A percentile compares a stretch with the other conserved stretches of the same genome.
phyloP scores from a whole-genome alignment of 1,140 invertebrate genomes.

The Hesperophylax magnus region DNA sequence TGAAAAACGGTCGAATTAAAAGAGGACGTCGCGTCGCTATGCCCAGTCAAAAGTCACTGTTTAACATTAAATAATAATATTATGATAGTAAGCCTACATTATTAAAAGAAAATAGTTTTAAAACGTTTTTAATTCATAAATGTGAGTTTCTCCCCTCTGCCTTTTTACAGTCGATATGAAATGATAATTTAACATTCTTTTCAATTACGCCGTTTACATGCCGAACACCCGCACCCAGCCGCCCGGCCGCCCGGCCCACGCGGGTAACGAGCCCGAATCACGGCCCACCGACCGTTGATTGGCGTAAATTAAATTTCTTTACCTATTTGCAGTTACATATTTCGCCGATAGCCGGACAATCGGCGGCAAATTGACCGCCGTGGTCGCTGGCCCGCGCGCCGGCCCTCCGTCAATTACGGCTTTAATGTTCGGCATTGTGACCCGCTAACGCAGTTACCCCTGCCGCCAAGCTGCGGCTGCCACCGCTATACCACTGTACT shows the following conservation, averaged over 20 bases:
- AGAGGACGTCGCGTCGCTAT: no score
- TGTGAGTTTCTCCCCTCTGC: no score
- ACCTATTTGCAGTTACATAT: slow-evolving; percentile 12
- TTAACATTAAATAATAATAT: no score
- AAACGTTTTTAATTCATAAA: no score
- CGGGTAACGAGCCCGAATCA: not conserved
- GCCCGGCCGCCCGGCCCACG: not conserved
- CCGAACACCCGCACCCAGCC: not conserved
- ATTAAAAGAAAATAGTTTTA: no score
- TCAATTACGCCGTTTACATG: not conserved
- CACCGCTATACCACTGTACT: no score
- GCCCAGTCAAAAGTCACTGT: no score
- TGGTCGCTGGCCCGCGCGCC: not conserved
- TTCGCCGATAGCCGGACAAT: slow-evolving; percentile 16
- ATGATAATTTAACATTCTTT: not conserved
- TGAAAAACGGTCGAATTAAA: no score
- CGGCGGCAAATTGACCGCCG: slow-evolving; percentile 15
- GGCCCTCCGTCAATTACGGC: slow-evolving; percentile 18
- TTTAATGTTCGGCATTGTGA: not conserved
- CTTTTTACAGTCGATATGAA: not conserved
- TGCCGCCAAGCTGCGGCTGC: not conserved
- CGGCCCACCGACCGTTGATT: not conserved
- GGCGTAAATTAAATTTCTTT: slow-evolving; percentile 25
- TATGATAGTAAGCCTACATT: no score
- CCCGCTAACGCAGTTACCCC: not conserved